Percentiles rank a stretch among this genome's conserved stretches.
phyloP scores from a whole-genome alignment of 1,140 invertebrate species.

The Platyscapa corneri region DNA sequence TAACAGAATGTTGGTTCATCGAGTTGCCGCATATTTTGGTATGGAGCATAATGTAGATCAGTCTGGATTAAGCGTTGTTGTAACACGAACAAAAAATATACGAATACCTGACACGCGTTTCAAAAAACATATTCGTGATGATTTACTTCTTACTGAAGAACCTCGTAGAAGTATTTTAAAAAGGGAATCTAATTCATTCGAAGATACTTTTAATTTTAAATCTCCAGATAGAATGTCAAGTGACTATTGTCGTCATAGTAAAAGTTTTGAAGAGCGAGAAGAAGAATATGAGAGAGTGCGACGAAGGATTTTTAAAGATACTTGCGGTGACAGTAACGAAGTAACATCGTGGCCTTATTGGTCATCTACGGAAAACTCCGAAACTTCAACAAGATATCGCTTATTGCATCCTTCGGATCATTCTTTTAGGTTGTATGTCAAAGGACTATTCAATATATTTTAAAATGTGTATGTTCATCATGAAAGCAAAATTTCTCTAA shows the following conservation, averaged over 20 bases:
- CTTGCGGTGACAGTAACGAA: conserved; percentile 66
- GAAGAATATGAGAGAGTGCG: conserved; percentile 89
- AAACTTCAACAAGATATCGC: conserved; percentile 66
- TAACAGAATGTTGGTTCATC: conserved; percentile 95
- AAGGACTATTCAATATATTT: neutral
- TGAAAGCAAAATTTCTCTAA: conserved; percentile 11
- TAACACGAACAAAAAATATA: conserved; percentile 85
- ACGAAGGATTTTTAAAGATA: conserved; percentile 85
- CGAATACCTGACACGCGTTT: conserved; percentile 82
- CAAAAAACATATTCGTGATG: conserved; percentile 78
- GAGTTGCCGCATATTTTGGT: conserved; percentile 93
- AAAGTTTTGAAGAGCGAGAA: conserved; percentile 93
- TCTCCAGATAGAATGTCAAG: conserved; percentile 78
- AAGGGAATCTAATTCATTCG: conserved; percentile 85
- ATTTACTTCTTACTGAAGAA: conserved; percentile 78
- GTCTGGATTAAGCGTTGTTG: conserved; percentile 88
- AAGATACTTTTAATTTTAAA: conserved; percentile 79
- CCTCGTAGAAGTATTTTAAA: conserved; percentile 88
- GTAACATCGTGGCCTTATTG: conserved; percentile 71
- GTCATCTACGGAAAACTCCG: conserved; percentile 74
- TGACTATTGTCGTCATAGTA: conserved; percentile 83
- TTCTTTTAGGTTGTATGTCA: conserved; percentile 60
- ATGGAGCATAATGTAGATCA: conserved; percentile 95
- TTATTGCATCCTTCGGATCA: conserved; percentile 67
- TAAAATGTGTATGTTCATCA: neutral